These are phyloP conservation scores for Rotaria sp. DNA, from an alignment of 2,888 invertebrate species.

Conservation along the genomic window DNA sequence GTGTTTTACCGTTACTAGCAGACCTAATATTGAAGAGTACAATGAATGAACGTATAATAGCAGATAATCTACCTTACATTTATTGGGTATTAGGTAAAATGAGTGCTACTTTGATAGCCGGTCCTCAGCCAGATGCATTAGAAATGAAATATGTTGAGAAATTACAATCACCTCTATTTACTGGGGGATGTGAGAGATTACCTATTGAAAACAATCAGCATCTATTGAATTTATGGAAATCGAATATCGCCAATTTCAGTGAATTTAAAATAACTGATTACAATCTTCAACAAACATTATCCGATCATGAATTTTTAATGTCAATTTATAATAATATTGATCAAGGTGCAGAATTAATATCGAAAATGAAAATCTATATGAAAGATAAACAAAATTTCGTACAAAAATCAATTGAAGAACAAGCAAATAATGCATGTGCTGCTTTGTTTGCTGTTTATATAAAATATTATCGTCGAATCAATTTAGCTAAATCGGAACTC, in stretches of 20 bases:
- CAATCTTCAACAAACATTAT: background rate
- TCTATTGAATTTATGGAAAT: background rate
- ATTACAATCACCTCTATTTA: background rate
- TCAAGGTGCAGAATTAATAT: conserved; percentile 7
- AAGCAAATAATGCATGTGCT: background rate
- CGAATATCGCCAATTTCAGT: background rate
- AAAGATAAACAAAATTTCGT: background rate
- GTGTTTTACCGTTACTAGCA: background rate
- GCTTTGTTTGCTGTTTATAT: background rate
- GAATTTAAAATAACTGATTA: background rate
- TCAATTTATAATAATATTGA: conserved; percentile 14
- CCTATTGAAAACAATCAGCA: background rate
- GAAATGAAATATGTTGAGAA: background rate
- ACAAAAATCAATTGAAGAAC: conserved; percentile 12
- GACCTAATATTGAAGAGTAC: background rate
- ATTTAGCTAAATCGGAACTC: background rate
- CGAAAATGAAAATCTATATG: background rate
- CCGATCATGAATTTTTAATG: background rate
- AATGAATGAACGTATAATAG: too few species aligned
- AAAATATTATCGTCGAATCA: background rate
- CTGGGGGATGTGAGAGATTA: background rate
- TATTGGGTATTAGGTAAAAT: background rate
- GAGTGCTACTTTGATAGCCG: background rate
- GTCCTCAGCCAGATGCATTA: background rate
- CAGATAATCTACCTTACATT: background rate